phyloP scores from a whole-genome alignment of 2,113 vertebrate species.

The Trinectes maculatus region DNA sequence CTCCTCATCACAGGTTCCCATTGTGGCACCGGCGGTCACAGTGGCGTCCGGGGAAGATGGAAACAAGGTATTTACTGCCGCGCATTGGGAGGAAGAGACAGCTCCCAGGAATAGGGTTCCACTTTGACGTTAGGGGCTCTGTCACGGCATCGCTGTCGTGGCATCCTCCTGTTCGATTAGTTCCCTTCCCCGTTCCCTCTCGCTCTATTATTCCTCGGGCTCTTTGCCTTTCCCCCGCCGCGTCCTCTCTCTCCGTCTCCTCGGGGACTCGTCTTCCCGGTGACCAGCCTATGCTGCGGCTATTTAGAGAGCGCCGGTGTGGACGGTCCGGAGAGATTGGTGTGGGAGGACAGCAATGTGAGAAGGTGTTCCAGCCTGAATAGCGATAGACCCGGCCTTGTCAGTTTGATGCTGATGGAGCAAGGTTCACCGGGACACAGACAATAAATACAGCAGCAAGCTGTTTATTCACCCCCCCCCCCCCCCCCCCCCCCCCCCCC shows the following conservation, averaged over 20 bases:
- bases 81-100: slow-evolving; percentile 72
- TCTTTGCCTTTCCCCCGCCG: slow-evolving; percentile 21
- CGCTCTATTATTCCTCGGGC: slow-evolving; percentile 49
- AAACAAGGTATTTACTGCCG: slow-evolving; percentile 82
- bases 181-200: slow-evolving; percentile 53
- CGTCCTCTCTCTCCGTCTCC: slow-evolving; percentile 11
- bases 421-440: slow-evolving; percentile 13
- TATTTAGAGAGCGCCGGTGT: slow-evolving; percentile 49
- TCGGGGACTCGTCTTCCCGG: slow-evolving; percentile 39
- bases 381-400: slow-evolving; percentile 40
- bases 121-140: slow-evolving; percentile 66
- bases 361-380: slow-evolving; percentile 58
- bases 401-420: slow-evolving; percentile 49
- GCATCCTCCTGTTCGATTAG: slow-evolving; percentile 65
- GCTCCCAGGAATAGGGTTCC: slow-evolving; percentile 69
- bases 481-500: slow-evolving; percentile 30
- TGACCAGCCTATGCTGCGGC: slow-evolving; percentile 22
- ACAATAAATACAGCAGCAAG: slow-evolving; percentile 18
- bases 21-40: slow-evolving; percentile 79
- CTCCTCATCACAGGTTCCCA: slow-evolving; percentile 81
- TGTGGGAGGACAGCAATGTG: slow-evolving; percentile 60
- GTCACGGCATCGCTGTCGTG: slow-evolving; percentile 71
- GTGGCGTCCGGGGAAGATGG: slow-evolving; percentile 73
- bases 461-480: slow-evolving; percentile 26
- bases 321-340: slow-evolving; percentile 28